These are phyloP conservation scores for Acrobasis repandana DNA, from an alignment of 2,888 invertebrate genomes.

Conservation along the genomic window DNA sequence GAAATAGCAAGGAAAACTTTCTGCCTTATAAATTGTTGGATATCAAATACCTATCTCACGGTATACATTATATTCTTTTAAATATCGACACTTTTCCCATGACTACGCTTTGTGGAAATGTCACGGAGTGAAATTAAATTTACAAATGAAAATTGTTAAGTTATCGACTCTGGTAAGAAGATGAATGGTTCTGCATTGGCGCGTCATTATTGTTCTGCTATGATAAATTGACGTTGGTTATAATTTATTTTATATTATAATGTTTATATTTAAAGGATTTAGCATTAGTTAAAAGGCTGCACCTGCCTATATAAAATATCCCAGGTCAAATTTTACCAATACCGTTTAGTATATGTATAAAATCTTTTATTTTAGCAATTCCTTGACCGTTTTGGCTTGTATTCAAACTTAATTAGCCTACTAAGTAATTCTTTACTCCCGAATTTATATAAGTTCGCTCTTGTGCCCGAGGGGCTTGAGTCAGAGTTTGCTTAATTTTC, in stretches of 20 bases:
- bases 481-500: too few relatives aligned
- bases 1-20: too few relatives aligned
- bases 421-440: too few relatives aligned
- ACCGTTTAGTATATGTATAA: too few relatives aligned
- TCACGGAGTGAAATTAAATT: conserved; percentile 68
- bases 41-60: neutral
- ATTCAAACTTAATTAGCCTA: too few relatives aligned
- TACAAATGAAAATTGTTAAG: conserved; percentile 71
- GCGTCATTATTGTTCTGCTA: conserved; percentile 41
- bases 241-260: neutral
- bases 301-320: too few relatives aligned
- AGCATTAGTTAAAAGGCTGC: neutral
- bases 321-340: too few relatives aligned
- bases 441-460: too few relatives aligned
- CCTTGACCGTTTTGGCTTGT: too few relatives aligned
- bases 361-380: too few relatives aligned
- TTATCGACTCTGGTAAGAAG: conserved; percentile 71
- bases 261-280: neutral
- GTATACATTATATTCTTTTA: conserved; percentile 24
- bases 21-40: too few relatives aligned
- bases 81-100: conserved; percentile 28
- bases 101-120: conserved; percentile 43
- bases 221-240: conserved; percentile 12
- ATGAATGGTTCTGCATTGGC: conserved; percentile 62
- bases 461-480: too few relatives aligned